Base-by-base conservation (phyloP, 1,140 invertebrate genomes). In the Drosophila bipectinata region DNA sequence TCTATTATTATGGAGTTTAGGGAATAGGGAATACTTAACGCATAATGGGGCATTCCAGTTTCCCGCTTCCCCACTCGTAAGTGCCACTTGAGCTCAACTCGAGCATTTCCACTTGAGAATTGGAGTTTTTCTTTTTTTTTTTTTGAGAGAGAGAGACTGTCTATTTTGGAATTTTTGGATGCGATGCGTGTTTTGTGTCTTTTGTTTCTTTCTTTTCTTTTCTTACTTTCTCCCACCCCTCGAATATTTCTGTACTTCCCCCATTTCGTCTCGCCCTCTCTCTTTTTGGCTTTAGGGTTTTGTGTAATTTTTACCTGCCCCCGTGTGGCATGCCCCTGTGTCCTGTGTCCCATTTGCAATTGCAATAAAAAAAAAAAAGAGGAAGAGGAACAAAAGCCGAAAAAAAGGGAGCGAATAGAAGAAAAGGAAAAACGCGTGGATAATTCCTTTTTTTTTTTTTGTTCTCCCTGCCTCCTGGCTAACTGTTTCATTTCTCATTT, bases 61-160 rank as follows among this genome's bases (percentile, higher is more conserved):
- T 34, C 47, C 60, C 47, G 41, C 26, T 41, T 30, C 48, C 48
- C 30, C 30, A 44, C 14, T 54, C 18, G 21, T 34, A 55, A 69
- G 63, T 68, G 52, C 52, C 64, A 56, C 63, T 68, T 69, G 49
- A 68, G 66, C 26, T 30, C 10, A 55, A 48, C 66, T 56, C 48
- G 32, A 69, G 67, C 21, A 55, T 34, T 15, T 4, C 34, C 60
- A 64, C 59, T 67, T 34, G 47, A 67, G 60, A 67, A 53, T 60
- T 52, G 21, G 45, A 64, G 54, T 58, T 63, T 51, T 57, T 7
- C 21, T 21, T 21, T 21, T 3, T 21, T 18, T 18, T 18, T 18
- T 18, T 18, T 15, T 15, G 15, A 1, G 18, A 18, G 18, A 18
- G 21, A 21, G 54, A 32, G 55, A 60, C 47, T 12, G 39, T 62